Conservation (phyloP, 1,140 invertebrate species). For the Drosophila tropicalis region DNA sequence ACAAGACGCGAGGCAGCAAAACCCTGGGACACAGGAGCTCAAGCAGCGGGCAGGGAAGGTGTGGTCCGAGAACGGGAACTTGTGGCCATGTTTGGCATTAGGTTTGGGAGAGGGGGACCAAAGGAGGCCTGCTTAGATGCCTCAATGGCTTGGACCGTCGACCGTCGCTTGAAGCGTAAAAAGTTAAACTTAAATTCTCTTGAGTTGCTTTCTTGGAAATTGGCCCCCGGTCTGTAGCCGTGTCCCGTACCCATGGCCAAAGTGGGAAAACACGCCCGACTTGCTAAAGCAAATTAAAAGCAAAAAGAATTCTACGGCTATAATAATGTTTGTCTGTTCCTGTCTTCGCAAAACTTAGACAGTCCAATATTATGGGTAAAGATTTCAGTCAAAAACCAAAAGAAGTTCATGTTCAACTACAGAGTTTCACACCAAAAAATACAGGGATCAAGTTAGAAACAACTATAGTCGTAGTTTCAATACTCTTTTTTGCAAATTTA, state of each 20-base stretch:
- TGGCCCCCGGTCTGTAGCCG: constrained; percentile 30
- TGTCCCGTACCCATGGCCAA: neutral
- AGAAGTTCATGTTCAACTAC: neutral
- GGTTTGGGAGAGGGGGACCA: constrained; percentile 13
- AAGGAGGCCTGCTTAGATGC: constrained; percentile 22
- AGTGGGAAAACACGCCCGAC: constrained; percentile 16
- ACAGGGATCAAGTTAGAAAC: no score
- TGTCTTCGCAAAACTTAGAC: constrained; percentile 22
- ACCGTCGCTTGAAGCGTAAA: constrained; percentile 74
- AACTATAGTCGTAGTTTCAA: neutral
- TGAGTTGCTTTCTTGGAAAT: constrained; percentile 76
- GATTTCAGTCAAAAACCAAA: neutral
- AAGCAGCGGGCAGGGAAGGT: neutral
- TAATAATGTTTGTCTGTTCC: constrained; percentile 50
- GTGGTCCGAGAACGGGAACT: constrained; percentile 49
- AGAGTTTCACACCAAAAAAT: neutral
- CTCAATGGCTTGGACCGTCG: constrained; percentile 28
- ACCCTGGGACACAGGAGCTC: neutral
- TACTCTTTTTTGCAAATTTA: neutral
- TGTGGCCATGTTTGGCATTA: constrained; percentile 60
- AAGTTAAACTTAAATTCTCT: constrained; percentile 68
- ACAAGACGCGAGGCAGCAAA: neutral
- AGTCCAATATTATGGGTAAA: constrained; percentile 2
- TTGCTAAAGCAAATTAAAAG: constrained; percentile 63
- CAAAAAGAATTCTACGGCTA: constrained; percentile 60